phyloP scores from a whole-genome alignment of 2,113 vertebrate species.

The Periophthalmodon schlosseri region DNA sequence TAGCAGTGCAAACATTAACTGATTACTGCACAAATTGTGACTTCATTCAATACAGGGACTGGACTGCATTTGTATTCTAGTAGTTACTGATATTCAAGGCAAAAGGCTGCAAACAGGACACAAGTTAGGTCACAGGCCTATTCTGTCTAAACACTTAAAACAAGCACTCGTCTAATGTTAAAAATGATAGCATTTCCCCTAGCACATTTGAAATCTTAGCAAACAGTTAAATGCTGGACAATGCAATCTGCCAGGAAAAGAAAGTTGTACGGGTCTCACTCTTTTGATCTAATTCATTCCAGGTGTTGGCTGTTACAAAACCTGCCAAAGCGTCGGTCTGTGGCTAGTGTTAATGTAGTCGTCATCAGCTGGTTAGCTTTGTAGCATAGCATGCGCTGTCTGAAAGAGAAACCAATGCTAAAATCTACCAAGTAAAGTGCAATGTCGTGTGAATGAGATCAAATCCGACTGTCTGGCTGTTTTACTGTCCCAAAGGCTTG shows the following conservation, averaged over 20 bases:
- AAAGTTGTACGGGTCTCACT: not conserved
- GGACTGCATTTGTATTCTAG: not conserved
- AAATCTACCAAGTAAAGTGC: not conserved
- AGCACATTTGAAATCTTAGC: not conserved
- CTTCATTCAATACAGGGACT: not conserved
- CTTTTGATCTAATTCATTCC: not conserved
- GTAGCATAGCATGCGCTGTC: not conserved
- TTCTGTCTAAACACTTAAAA: not conserved
- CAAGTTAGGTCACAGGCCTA: not conserved
- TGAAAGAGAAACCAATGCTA: not conserved
- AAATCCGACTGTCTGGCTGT: not conserved
- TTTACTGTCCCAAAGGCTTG: not conserved
- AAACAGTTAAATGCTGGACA: not conserved
- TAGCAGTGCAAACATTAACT: not conserved
- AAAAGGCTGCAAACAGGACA: not conserved
- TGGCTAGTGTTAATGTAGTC: slow-evolving; percentile 30
- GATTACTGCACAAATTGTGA: not conserved
- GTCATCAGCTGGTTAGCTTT: slow-evolving; percentile 42
- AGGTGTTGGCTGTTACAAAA: not conserved
- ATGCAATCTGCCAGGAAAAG: no score
- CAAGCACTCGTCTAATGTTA: not conserved
- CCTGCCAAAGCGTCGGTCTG: slow-evolving; percentile 20
- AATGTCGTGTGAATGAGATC: not conserved
- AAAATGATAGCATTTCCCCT: not conserved
- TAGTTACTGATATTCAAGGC: not conserved